Evolutionary conservation across 1,140 invertebrate species (phyloP), one percentile per base, ranked within the genome.

Genomic region (Olivierus martensii): DNA sequence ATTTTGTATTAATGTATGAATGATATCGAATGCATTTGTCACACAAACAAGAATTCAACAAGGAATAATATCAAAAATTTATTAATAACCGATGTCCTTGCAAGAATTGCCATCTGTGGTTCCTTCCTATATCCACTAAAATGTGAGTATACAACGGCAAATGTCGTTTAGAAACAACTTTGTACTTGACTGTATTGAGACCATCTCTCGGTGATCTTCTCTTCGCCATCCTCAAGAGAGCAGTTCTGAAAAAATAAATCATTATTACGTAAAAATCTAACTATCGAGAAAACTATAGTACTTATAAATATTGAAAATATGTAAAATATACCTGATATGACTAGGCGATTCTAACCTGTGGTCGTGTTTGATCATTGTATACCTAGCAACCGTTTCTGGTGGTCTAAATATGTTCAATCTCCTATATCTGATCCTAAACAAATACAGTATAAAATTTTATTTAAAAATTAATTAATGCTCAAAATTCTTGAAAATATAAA

Each of bases 331-430:
- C 61, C 61, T 63, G 35, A 63, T 58, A 37, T 58, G 55, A 38
- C 59, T 59, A 5, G 61, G 61, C 10, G 61, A 63, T 41, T 63
- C 61, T 10, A 58, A 52, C 39, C 61, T 47, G 37, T 63, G 61
- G 1, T 55, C 46, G 35, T 63, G 61, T 51, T 60, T 61, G 42
- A 63, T 63, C 61, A 63, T 63, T 9, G 61, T 59, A 35, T 63
- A 63, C 14, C 61, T 53, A 4, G 53, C 61, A 0, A 63, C 10
- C 3, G 59, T 55, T 46, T 59, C 58, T 4, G 61, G 61, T 1
- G 60, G 61, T n/a, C 61, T 50, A 28, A 60, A 49, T 12, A 63
- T 63, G 5, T 62, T 50, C 46, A 62, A 44, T 49, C 60, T 62
- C 3, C 59, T 54, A 17, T 59, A 60, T 49, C 57, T 62, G 51